Percentiles rank a stretch among this genome's conserved stretches.
phyloP scores from a whole-genome alignment of 1,140 invertebrate species.

The Metaphire vulgaris region DNA sequence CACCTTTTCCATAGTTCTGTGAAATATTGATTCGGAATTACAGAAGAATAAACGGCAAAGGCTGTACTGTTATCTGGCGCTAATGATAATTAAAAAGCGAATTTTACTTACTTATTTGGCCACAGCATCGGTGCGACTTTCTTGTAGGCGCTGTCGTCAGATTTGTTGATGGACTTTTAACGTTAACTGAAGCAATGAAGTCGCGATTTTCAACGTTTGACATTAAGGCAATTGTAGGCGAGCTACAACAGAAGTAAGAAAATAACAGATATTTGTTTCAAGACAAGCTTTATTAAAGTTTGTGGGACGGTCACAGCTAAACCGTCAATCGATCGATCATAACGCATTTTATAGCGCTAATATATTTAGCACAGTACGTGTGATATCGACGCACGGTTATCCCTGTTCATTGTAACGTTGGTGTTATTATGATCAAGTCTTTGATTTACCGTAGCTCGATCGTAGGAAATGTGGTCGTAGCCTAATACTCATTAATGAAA shows the following conservation, averaged over 20 bases:
- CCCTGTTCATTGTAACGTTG: not conserved
- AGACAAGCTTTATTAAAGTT: not conserved
- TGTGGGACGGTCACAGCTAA: not conserved
- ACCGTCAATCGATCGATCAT: not conserved
- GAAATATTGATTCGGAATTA: too few species aligned
- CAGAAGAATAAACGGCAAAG: too few species aligned
- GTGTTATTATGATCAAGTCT: not conserved
- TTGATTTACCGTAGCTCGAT: too few species aligned
- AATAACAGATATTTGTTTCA: conserved; percentile 14
- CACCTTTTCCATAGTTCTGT: too few species aligned
- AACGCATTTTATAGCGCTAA: not conserved
- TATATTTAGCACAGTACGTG: not conserved
- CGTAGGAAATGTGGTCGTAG: too few species aligned
- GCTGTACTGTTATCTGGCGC: too few species aligned
- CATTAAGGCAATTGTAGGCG: conserved; percentile 73
- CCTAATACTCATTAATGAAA: too few species aligned
- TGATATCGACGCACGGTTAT: not conserved
- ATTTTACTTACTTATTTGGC: too few species aligned
- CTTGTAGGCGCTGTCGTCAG: too few species aligned
- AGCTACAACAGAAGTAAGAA: conserved; percentile 70
- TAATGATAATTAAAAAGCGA: too few species aligned
- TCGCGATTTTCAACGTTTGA: conserved; percentile 83
- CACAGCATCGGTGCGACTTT: too few species aligned
- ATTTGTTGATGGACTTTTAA: too few species aligned
- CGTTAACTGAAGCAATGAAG: conserved; percentile 68